Evolutionary conservation across 2,113 vertebrate species (phyloP).

Genomic region (Rhea pennata): DNA sequence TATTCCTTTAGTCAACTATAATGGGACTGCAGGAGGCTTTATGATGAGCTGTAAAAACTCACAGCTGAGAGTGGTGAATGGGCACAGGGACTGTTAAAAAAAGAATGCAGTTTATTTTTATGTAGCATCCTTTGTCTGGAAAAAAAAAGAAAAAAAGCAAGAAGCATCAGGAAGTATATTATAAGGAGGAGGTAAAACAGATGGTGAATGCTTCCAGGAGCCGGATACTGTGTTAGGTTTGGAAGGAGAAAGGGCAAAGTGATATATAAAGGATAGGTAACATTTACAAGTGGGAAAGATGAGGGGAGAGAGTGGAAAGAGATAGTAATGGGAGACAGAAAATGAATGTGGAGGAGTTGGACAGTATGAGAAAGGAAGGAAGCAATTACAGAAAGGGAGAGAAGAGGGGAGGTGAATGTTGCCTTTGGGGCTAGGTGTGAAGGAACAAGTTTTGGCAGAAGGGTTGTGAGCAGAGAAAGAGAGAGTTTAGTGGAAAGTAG

Average conservation of each 20-base stretch:
- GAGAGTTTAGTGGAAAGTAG: neutral
- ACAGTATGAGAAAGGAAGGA: neutral
- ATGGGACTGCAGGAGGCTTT: constrained; percentile 62
- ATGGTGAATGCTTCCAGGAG: neutral
- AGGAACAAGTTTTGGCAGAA: neutral
- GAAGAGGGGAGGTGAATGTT: neutral
- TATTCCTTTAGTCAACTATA: constrained; percentile 53
- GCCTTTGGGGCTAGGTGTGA: neutral
- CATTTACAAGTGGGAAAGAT: neutral
- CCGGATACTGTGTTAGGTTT: neutral
- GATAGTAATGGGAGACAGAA: constrained; percentile 22
- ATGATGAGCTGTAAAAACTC: constrained; percentile 65
- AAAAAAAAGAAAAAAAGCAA: neutral
- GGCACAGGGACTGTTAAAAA: constrained; percentile 18
- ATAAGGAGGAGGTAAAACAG: constrained; percentile 5
- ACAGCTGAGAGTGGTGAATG: constrained; percentile 27
- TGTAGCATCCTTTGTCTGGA: neutral
- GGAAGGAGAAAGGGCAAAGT: neutral
- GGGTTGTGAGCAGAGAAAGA: neutral
- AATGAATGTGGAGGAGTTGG: neutral
- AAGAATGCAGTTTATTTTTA: constrained; percentile 61
- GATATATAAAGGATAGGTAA: neutral
- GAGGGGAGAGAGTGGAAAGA: constrained; percentile 5
- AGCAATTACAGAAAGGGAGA: neutral
- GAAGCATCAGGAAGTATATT: neutral